Percentiles rank a stretch among this genome's conserved stretches.
Conservation (phyloP, 2,113 vertebrate species). For the Nipponia nippon region DNA sequence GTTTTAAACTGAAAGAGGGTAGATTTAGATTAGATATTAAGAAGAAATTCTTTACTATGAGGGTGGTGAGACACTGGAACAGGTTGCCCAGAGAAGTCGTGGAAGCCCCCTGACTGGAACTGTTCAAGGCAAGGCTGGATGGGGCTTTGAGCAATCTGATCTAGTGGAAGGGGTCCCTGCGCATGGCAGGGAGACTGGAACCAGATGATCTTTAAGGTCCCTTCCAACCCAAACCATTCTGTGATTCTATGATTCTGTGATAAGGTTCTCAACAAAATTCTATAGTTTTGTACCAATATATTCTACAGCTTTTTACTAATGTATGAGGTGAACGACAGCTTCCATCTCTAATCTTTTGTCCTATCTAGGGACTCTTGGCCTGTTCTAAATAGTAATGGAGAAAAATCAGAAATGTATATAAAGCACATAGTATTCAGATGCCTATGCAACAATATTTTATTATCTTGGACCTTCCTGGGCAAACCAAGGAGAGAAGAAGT, state of each 20-base stretch:
- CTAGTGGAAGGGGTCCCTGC: not conserved
- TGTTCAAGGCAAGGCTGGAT: not conserved
- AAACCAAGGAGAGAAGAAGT: not conserved
- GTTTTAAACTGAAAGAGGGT: not conserved
- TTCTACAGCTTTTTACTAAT: not conserved
- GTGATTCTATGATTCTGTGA: not conserved
- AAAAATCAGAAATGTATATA: not conserved
- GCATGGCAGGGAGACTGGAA: not conserved
- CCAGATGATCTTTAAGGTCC: not conserved
- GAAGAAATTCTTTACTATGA: not conserved
- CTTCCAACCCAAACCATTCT: not conserved
- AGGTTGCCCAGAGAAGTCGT: not conserved
- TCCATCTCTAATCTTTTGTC: not conserved
- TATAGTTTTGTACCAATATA: not conserved
- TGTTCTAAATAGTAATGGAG: not conserved
- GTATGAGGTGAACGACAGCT: not conserved
- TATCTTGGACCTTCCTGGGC: not conserved
- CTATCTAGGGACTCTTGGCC: not conserved
- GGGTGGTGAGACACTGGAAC: not conserved
- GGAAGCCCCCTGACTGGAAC: not conserved
- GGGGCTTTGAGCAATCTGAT: not conserved
- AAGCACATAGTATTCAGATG: not conserved
- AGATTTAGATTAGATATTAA: not conserved
- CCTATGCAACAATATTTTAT: not conserved
- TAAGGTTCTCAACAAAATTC: not conserved